Conservation (phyloP, 2,797 vertebrate species). For the Rhincodon typus region DNA sequence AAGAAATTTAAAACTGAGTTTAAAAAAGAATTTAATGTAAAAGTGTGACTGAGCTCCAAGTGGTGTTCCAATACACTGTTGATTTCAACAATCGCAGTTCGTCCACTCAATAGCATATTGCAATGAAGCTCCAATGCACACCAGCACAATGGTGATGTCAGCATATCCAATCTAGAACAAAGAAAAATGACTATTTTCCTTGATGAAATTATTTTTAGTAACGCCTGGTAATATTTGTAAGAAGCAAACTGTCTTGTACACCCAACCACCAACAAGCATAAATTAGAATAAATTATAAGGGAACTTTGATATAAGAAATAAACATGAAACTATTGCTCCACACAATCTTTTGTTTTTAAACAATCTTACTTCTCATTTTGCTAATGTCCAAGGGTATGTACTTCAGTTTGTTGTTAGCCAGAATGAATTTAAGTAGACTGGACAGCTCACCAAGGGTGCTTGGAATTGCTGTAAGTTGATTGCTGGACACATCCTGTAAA, state of each 20-base stretch:
- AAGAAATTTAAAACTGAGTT: neutral
- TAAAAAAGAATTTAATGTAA: neutral
- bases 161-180: neutral
- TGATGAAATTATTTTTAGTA: neutral
- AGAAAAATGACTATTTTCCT: neutral
- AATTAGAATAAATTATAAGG: neutral
- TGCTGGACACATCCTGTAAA: conserved; percentile 71
- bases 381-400: conserved; percentile 65
- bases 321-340: neutral
- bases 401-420: conserved; percentile 68
- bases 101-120: neutral
- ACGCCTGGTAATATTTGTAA: neutral
- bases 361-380: conserved; percentile 67
- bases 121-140: neutral
- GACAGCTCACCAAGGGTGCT: conserved; percentile 58
- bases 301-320: neutral
- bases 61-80: neutral
- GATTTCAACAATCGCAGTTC: neutral
- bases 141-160: neutral
- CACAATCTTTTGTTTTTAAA: neutral
- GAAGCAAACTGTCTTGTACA: neutral
- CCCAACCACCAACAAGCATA: neutral
- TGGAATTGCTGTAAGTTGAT: conserved; percentile 60
- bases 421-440: conserved; percentile 58
- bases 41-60: neutral